These are phyloP conservation scores for Parnassius mnemosyne DNA, from an alignment of 2,888 invertebrate species.

Conservation along the genomic window DNA sequence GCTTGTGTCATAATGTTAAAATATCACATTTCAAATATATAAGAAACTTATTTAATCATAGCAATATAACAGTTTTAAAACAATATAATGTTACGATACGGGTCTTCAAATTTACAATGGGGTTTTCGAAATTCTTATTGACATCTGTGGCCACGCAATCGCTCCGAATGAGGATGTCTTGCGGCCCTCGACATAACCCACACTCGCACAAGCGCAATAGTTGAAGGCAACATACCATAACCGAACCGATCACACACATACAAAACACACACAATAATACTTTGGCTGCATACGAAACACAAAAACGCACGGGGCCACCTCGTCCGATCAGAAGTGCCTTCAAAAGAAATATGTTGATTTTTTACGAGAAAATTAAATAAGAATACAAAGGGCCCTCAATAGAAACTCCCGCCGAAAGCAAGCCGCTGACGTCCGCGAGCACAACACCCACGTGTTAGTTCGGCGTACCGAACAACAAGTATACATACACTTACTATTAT, in stretches of 20 bases:
- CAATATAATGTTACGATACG: constrained; percentile 18
- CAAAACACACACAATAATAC: constrained; percentile 40
- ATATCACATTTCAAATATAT: constrained; percentile 13
- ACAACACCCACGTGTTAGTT: constrained; percentile 56
- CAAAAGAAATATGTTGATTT: constrained; percentile 89
- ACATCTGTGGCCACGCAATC: constrained; percentile 34
- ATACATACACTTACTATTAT: constrained; percentile 76
- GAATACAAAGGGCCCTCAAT: constrained; percentile 92
- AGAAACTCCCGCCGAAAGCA: constrained; percentile 88
- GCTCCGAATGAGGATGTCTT: constrained; percentile 59
- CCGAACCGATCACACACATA: constrained; percentile 42
- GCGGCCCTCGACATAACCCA: constrained; percentile 83
- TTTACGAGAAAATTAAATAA: constrained; percentile 88
- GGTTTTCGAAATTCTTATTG: constrained; percentile 20
- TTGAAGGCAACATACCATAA: constrained; percentile 83
- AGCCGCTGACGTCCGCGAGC: constrained; percentile 62
- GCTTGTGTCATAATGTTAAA: constrained; percentile 22
- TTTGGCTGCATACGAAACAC: constrained; percentile 61
- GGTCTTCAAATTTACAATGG: constrained; percentile 11
- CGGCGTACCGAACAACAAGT: constrained; percentile 64
- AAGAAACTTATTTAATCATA: constrained; percentile 11
- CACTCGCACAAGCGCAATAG: constrained; percentile 90
- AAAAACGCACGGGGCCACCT: constrained; percentile 92
- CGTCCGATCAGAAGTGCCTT: constrained; percentile 98
- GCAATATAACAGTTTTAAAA: constrained; percentile 10